Base-by-base conservation (phyloP, 2,113 vertebrate species). In the Haemorhous mexicanus region DNA sequence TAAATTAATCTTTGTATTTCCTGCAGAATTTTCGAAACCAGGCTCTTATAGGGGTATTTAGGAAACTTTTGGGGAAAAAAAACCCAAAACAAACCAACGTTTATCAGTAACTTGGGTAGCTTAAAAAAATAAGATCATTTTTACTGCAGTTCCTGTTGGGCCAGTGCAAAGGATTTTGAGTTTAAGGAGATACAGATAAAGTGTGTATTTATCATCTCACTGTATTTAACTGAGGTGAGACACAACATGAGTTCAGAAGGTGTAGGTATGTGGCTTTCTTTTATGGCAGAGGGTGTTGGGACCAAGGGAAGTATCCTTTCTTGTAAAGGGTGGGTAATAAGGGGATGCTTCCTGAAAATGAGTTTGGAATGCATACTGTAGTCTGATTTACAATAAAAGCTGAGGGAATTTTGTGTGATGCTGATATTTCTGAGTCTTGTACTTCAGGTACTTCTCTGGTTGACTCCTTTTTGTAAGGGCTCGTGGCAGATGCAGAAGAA, bases 391-490 rank as follows among this genome's bases (percentile, higher is more conserved):
- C 76, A 27, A 47, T 61, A 49, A 44, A 82, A 78, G 7, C 19
- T 24, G 49, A 84, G 32, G 7, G 24, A 47, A 69, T 82, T 79
- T 64, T 64, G 12, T 64, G 28, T 68, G 41, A 30, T 56, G 28
- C 18, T 1, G 1, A 0, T 64, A 39, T 64, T 55, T 90, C 47
- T 7, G 26, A 21, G 13, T 39, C 72, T 87, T 10, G 0, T 56
- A 7, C 52, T 79, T 88, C 67, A 61, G 6, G 16, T 79, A 19
- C 35, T 82, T 82, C 30, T 16, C 22, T 61, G 33, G 59, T 41
- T 20, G 59, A 17, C 6, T 83, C 24, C 9, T 56, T 79, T 83
- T 50, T 50, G 9, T 53, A 69, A 80, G 18, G 11, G 10, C 10
- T 59, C 7, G 1, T 61, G 20, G 16, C 4, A 4, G 56, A 43